Conservation (phyloP, 2,888 invertebrate genomes). For the Agelastica alni region DNA sequence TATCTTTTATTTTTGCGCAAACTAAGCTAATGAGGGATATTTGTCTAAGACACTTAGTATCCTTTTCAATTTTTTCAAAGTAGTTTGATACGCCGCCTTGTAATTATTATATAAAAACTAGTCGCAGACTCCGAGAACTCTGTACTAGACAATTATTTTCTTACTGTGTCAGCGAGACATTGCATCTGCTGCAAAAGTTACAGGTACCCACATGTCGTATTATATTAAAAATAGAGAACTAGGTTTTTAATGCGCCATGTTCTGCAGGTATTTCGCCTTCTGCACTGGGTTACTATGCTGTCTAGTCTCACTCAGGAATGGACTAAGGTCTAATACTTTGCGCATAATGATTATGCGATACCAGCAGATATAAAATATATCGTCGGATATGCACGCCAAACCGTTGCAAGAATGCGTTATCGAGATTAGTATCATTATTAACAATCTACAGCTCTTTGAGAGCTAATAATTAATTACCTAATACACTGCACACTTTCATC, state of each 20-base stretch:
- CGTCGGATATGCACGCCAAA: too few relatives aligned
- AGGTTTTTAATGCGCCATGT: conserved; percentile 41
- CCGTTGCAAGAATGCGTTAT: too few relatives aligned
- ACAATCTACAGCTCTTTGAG: too few relatives aligned
- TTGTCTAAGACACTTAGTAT: too few relatives aligned
- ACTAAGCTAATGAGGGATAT: too few relatives aligned
- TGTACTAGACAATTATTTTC: conserved; percentile 29
- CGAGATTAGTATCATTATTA: too few relatives aligned
- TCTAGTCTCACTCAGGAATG: conserved; percentile 34
- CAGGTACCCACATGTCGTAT: conserved; percentile 35
- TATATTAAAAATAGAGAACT: conserved; percentile 34
- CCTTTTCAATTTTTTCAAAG: too few relatives aligned
- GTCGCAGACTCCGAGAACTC: conserved; percentile 22
- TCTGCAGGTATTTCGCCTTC: conserved; percentile 30
- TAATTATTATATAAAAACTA: conserved; percentile 25
- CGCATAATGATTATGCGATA: neutral
- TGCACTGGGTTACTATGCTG: conserved; percentile 46
- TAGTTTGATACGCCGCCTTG: too few relatives aligned
- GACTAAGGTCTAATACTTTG: neutral
- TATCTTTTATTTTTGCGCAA: too few relatives aligned
- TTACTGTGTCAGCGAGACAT: conserved; percentile 27
- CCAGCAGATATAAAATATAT: too few relatives aligned
- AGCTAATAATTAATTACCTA: too few relatives aligned
- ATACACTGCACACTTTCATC: too few relatives aligned
- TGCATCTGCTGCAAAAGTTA: conserved; percentile 33